phyloP scores from a whole-genome alignment of 2,888 invertebrate genomes.

The Hypselothyrea guttata region DNA sequence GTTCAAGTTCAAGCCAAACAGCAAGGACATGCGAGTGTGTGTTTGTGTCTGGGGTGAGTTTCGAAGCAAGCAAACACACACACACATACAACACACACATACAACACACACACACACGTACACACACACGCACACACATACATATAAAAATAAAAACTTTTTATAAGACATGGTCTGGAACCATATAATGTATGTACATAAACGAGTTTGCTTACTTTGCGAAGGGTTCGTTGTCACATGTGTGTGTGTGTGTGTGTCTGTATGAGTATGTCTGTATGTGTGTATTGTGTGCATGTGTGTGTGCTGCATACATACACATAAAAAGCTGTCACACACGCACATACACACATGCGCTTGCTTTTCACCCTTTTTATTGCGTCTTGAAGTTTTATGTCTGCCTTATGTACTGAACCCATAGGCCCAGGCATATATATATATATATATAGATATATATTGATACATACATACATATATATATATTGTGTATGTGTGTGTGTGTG shows the following conservation, averaged over 20 bases:
- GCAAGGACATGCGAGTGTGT: slow-evolving; percentile 57
- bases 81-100: neutral
- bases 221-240: slow-evolving; percentile 73
- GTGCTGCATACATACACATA: slow-evolving; percentile 48
- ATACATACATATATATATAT: slow-evolving; percentile 11
- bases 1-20: slow-evolving; percentile 70
- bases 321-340: slow-evolving; percentile 58
- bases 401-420: slow-evolving; percentile 57
- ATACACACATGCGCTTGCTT: slow-evolving; percentile 38
- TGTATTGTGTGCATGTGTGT: slow-evolving; percentile 22
- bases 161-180: slow-evolving; percentile 76
- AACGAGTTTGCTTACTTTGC: slow-evolving; percentile 43
- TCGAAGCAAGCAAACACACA: slow-evolving; percentile 19
- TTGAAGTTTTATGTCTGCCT: slow-evolving; percentile 71
- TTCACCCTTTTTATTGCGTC: slow-evolving; percentile 78
- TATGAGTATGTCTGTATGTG: too few relatives aligned
- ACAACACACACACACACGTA: too few relatives aligned
- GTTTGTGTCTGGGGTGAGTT: slow-evolving; percentile 62
- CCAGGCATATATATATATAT: slow-evolving; percentile 18
- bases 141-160: slow-evolving; percentile 74
- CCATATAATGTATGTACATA: slow-evolving; percentile 52
- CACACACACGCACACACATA: slow-evolving; percentile 5
- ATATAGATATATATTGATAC: slow-evolving; percentile 6
- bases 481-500: slow-evolving; percentile 15
- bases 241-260: slow-evolving; percentile 26